These are phyloP conservation scores for Lepidotrigona ventralis DNA, from an alignment of 1,140 invertebrate genomes.

Conservation along the genomic window DNA sequence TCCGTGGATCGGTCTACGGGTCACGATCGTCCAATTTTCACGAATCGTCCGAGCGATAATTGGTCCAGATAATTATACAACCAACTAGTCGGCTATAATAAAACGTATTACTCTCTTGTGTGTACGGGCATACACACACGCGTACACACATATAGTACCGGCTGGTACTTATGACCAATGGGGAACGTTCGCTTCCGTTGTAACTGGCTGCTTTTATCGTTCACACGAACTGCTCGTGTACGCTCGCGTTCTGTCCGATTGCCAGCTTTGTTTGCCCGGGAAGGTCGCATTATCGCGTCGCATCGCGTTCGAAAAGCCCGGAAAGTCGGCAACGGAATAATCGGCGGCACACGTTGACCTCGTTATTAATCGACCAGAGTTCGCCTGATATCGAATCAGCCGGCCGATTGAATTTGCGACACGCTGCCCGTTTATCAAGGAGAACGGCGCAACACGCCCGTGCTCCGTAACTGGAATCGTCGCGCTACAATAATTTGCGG, in stretches of 20 bases:
- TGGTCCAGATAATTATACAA: slow-evolving; percentile 29
- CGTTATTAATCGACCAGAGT: slow-evolving; percentile 44
- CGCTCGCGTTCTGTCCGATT: slow-evolving; percentile 55
- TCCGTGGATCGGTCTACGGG: background rate
- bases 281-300: slow-evolving; percentile 17
- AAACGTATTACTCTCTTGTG: slow-evolving; percentile 4
- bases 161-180: slow-evolving; percentile 4
- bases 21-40: slow-evolving; percentile 25
- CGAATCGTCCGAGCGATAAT: slow-evolving; percentile 35
- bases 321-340: slow-evolving; percentile 37
- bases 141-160: too few relatives aligned
- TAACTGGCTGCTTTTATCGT: slow-evolving; percentile 45
- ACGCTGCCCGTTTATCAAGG: slow-evolving; percentile 40
- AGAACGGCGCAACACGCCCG: background rate
- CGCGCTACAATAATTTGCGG: slow-evolving; percentile 46
- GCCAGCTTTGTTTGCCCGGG: slow-evolving; percentile 45
- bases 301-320: background rate
- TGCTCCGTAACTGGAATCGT: slow-evolving; percentile 29
- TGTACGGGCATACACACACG: background rate
- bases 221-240: slow-evolving; percentile 25
- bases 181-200: slow-evolving; percentile 47
- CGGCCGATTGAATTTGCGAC: slow-evolving; percentile 53
- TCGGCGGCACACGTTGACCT: slow-evolving; percentile 44
- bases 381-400: slow-evolving; percentile 23
- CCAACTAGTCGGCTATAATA: background rate